Evolutionary conservation across 2,113 vertebrate genomes (phyloP), one percentile per base, ranked within the genome.

Genomic region (Leuciscus idus): DNA sequence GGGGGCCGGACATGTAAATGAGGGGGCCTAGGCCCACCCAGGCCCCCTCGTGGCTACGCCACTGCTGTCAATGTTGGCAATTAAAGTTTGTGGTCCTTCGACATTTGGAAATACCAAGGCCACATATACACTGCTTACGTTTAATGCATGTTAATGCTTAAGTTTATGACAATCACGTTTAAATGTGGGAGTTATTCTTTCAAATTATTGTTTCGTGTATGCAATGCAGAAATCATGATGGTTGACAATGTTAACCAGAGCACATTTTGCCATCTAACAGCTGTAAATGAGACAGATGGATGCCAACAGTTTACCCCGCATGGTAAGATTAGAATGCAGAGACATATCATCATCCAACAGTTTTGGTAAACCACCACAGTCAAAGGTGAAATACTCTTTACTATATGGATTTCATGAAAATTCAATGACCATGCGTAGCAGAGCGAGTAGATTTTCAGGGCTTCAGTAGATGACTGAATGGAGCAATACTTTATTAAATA

Each of bases 111-210:
- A 75, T 17, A 26, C 6, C 12, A 48, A 74, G 23, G 46, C 7
- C 4, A 55, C 12, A 50, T 48, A 28, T 13, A 76, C 23, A 77
- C n/a, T 52, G 43, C 21, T 33, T 33, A 33, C 4, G 33, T 33
- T 33, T 33, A 33, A 33, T 33, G 3, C 33, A 33, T 4, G 33
- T 33, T 33, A 33, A 33, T 33, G 33, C 33, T 33, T 43, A 72
- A 43, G 39, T n/a, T 13, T 74, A 46, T 46, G 72, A 75, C 39
- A 48, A 50, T 6, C n/a, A 48, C 12, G 17, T 50, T 13, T 4
- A 75, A 75, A 75, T 74, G 21, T 74, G 39, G 72, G 23, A 26
- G 73, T 26, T 50, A 28, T 10, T 75, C 13, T 75, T 75, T 23
- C 17, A 50, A 48, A 50, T 28, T 17, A 50, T 28, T 75, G 73